These are phyloP conservation scores for Hypsopygia costalis DNA, from an alignment of 2,888 invertebrate species.

Conservation along the genomic window DNA sequence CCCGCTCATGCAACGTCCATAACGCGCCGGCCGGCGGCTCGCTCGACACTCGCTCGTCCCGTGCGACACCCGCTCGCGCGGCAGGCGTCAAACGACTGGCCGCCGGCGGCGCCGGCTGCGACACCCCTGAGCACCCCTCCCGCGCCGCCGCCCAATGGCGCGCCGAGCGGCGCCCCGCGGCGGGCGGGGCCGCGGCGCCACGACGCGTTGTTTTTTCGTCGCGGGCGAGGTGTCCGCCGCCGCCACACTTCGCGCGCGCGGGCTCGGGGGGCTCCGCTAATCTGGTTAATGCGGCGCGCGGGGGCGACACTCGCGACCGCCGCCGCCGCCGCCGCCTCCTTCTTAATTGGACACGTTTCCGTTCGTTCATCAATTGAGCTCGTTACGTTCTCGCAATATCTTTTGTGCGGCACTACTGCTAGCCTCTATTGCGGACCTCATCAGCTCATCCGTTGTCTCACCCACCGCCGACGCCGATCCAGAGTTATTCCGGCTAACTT, in stretches of 20 bases:
- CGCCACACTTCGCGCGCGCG: conserved; percentile 57
- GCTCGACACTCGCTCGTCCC: conserved; percentile 50
- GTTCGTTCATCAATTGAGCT: conserved; percentile 78
- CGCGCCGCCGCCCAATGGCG: conserved; percentile 65
- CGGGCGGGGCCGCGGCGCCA: conserved; percentile 61
- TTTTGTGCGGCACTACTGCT: conserved; percentile 51
- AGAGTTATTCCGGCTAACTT: conserved; percentile 16
- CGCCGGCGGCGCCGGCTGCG: conserved; percentile 77
- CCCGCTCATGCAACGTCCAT: conserved; percentile 80
- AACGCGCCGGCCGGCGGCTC: conserved; percentile 60
- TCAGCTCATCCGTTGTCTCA: conserved; percentile 15
- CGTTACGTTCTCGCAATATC: conserved; percentile 69
- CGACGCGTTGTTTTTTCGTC: conserved; percentile 70
- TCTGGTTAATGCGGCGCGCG: conserved; percentile 72
- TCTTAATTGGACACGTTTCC: conserved; percentile 79
- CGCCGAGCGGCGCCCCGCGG: conserved; percentile 62
- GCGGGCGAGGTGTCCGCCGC: conserved; percentile 72
- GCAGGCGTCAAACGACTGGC: conserved; percentile 76
- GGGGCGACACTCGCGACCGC: conserved; percentile 54
- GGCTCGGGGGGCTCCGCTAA: conserved; percentile 51
- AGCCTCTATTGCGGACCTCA: conserved; percentile 28
- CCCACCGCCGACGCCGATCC: conserved; percentile 19
- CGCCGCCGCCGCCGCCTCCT: conserved; percentile 64
- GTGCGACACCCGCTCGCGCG: conserved; percentile 73
- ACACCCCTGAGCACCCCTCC: conserved; percentile 81